Conservation (phyloP, 2,888 invertebrate species). For the Melanargia galathea region DNA sequence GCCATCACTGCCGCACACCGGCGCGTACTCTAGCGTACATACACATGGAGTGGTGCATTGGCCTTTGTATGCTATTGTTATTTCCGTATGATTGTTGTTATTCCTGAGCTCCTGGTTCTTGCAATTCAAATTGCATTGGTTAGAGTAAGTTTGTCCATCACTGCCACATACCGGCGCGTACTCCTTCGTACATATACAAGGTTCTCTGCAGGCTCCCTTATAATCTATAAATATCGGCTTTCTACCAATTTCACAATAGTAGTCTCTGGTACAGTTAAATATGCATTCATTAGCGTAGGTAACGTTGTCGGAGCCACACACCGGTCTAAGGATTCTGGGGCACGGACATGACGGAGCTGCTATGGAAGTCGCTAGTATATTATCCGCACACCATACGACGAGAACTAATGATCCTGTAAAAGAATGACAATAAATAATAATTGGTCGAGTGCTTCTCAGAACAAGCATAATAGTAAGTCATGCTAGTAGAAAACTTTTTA, state of each 20-base stretch:
- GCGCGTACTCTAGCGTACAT: neutral
- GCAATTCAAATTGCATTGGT: conserved; percentile 35
- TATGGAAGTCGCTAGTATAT: neutral
- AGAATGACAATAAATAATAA: neutral
- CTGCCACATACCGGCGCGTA: conserved; percentile 40
- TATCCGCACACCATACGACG: conserved; percentile 11
- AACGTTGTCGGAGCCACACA: conserved; percentile 39
- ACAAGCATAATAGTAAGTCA: too few relatives aligned
- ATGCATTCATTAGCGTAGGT: conserved; percentile 39
- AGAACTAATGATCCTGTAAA: conserved; percentile 22
- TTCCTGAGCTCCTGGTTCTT: neutral
- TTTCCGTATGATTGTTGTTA: neutral
- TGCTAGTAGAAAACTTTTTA: too few relatives aligned
- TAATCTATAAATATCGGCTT: conserved; percentile 28
- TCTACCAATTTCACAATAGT: conserved; percentile 14
- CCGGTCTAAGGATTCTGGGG: conserved; percentile 27
- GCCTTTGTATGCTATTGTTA: conserved; percentile 4
- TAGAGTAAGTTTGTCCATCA: conserved; percentile 37
- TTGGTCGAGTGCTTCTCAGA: neutral
- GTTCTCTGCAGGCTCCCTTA: conserved; percentile 28
- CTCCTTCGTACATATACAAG: conserved; percentile 38
- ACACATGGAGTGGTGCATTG: conserved; percentile 4
- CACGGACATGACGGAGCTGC: conserved; percentile 28
- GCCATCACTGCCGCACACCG: conserved; percentile 7
- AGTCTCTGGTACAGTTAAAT: conserved; percentile 36